Conservation (phyloP, 1,140 invertebrate species). For the Caenorhabditis latens region DNA sequence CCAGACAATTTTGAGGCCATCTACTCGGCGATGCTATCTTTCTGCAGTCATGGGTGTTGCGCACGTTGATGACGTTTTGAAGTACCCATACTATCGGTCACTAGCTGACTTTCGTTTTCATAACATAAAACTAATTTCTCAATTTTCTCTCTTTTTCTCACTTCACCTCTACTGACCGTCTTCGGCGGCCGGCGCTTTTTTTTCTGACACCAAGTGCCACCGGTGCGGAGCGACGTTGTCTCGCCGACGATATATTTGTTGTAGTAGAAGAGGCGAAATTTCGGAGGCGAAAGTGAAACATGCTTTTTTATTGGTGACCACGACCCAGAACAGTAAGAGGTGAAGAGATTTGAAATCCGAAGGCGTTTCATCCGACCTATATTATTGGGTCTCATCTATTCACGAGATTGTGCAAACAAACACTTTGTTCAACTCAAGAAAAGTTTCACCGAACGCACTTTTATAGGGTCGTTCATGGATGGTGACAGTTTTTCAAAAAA, state of each 20-base stretch:
- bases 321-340: constrained; percentile 46
- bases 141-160: neutral
- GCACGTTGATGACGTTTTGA: constrained; percentile 35
- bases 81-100: constrained; percentile 7
- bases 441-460: constrained; percentile 17
- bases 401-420: constrained; percentile 28
- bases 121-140: constrained; percentile 7
- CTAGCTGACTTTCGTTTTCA: constrained; percentile 47
- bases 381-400: constrained; percentile 49
- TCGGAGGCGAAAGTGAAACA: constrained; percentile 48
- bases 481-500: neutral
- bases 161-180: constrained; percentile 9
- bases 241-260: constrained; percentile 28
- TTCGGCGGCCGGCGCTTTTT: constrained; percentile 26
- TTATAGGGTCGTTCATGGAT: neutral
- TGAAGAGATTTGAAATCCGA: constrained; percentile 51
- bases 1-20: constrained; percentile 37
- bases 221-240: constrained; percentile 9
- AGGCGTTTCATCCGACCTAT: constrained; percentile 53
- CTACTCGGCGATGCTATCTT: constrained; percentile 35
- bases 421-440: constrained; percentile 18
- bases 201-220: constrained; percentile 29
- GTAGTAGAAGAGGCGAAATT: constrained; percentile 29
- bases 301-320: constrained; percentile 54
- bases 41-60: neutral